A percentile compares a stretch with the other conserved stretches of the same genome.
Conservation (phyloP, 2,888 invertebrate species). For the Lingula anatina region DNA sequence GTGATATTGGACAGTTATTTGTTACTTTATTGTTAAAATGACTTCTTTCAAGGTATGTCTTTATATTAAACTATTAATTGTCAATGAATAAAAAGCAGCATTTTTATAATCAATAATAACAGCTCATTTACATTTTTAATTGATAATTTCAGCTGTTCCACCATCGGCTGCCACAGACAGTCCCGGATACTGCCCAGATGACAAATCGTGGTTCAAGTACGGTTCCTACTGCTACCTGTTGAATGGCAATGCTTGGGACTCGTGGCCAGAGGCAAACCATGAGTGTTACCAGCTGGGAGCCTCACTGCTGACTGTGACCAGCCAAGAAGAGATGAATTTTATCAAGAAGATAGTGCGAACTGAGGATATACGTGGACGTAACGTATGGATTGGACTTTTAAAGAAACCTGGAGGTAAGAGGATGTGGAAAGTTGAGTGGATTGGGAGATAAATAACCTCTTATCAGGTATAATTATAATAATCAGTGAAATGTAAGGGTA, state of each 20-base stretch:
- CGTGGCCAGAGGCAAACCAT: slow-evolving; percentile 17
- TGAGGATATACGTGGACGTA: not conserved
- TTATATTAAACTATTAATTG: no score
- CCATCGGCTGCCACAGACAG: slow-evolving; percentile 7
- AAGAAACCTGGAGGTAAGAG: not conserved
- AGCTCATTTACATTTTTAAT: no score
- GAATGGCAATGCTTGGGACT: not conserved
- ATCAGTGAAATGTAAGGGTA: no score
- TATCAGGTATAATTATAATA: no score
- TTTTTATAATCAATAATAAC: no score
- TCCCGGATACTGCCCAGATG: slow-evolving; percentile 14
- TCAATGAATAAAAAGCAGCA: no score
- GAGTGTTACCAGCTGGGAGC: slow-evolving; percentile 16
- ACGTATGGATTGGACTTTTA: not conserved
- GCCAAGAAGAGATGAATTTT: slow-evolving; percentile 13
- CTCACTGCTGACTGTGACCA: slow-evolving; percentile 14
- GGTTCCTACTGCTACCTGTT: slow-evolving; percentile 16
- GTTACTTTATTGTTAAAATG: no score
- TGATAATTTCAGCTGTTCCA: slow-evolving; percentile 7
- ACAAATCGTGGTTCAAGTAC: slow-evolving; percentile 13
- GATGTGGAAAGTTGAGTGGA: no score
- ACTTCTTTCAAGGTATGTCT: no score
- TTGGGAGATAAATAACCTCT: no score
- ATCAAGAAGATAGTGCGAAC: slow-evolving; percentile 4
- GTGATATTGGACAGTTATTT: no score